phyloP scores from a whole-genome alignment of 2,797 vertebrate species.

The Vespertilio murinus region DNA sequence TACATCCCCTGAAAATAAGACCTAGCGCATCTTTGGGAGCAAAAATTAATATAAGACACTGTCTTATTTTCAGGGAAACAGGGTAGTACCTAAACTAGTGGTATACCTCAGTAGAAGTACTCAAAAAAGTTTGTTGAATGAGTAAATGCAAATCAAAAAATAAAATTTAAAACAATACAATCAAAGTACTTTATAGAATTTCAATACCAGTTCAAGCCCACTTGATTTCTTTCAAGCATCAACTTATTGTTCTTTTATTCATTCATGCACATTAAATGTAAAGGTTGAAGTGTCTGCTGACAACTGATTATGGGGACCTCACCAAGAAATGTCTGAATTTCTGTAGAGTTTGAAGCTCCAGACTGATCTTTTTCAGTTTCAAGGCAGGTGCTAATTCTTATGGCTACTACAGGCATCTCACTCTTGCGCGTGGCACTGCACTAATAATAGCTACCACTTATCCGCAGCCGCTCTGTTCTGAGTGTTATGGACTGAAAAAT shows the following conservation, averaged over 20 bases:
- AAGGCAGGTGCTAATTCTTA: constrained; percentile 2
- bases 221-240: background rate
- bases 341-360: background rate
- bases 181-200: background rate
- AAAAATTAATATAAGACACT: too few relatives aligned
- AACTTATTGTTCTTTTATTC: background rate
- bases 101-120: background rate
- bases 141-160: background rate
- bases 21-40: too few relatives aligned
- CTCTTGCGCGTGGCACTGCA: background rate
- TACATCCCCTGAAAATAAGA: too few relatives aligned
- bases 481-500: too few relatives aligned
- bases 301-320: background rate
- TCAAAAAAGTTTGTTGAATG: background rate
- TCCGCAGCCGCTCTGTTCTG: background rate
- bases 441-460: background rate
- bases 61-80: too few relatives aligned
- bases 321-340: background rate
- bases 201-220: background rate
- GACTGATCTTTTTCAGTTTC: constrained; percentile 5
- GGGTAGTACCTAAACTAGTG: background rate
- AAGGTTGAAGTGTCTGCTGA: background rate
- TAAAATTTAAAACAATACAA: background rate
- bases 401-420: background rate
- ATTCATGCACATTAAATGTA: background rate